A percentile compares a stretch with the other conserved stretches of the same genome.
Evolutionary conservation across 2,113 vertebrate species (phyloP).

Genomic region (Plecturocebus donacophilus): DNA sequence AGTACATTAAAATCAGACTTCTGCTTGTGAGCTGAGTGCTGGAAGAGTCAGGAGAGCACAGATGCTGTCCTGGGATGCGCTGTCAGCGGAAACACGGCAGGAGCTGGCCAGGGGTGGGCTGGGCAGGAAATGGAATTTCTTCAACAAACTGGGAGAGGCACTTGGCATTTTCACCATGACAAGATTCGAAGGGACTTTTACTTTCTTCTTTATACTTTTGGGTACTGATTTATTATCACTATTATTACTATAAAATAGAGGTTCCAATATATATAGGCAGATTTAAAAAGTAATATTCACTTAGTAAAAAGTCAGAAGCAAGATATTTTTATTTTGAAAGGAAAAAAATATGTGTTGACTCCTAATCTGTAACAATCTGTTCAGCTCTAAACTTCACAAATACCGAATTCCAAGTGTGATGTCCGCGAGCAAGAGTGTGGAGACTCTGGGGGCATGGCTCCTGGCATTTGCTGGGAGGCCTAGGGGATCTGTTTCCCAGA

Average conservation of each 20-base stretch:
- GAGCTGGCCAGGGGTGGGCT: fast-evolving
- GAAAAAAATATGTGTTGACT: neutral
- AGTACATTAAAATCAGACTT: neutral
- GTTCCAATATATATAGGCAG: neutral
- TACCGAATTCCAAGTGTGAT: neutral
- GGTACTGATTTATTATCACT: neutral
- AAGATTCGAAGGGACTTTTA: neutral
- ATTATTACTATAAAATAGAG: neutral
- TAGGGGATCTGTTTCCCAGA: fast-evolving
- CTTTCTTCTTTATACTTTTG: neutral
- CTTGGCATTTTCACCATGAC: neutral
- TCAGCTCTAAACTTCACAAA: neutral
- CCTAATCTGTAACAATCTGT: neutral
- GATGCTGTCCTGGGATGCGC: fast-evolving
- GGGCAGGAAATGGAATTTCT: neutral
- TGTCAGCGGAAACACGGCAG: fast-evolving
- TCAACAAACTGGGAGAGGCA: no score
- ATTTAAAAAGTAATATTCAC: neutral
- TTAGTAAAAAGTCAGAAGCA: neutral
- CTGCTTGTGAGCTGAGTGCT: neutral
- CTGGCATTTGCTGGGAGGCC: fast-evolving
- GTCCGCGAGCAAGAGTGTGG: fast-evolving
- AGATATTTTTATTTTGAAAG: neutral
- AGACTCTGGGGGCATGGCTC: neutral
- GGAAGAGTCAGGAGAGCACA: neutral